phyloP scores from a whole-genome alignment of 2,113 vertebrate species.

The Phoxinus phoxinus region DNA sequence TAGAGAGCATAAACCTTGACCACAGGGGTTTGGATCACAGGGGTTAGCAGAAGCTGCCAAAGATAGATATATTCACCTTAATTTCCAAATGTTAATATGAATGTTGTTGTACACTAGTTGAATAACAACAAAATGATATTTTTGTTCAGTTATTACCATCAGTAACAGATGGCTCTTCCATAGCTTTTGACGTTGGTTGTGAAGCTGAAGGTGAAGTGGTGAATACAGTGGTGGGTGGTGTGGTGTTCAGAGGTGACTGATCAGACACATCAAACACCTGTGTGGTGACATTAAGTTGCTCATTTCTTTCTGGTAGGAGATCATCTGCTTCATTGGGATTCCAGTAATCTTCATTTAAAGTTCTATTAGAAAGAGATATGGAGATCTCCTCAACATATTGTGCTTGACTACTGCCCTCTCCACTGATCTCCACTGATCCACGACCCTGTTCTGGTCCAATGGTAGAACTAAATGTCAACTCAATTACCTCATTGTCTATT shows the following conservation, averaged over 20 bases:
- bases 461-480: conserved; percentile 70
- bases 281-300: background rate
- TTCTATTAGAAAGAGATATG: conserved; percentile 63
- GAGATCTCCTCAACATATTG: conserved; percentile 66
- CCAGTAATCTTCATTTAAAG: conserved; percentile 66
- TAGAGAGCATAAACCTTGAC: conserved; percentile 69
- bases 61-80: background rate
- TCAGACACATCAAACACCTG: conserved; percentile 7
- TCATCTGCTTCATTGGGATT: conserved; percentile 39
- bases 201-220: conserved; percentile 67
- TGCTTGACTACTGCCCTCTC: conserved; percentile 70
- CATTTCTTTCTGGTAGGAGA: conserved; percentile 8
- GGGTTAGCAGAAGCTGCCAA: conserved; percentile 53
- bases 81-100: background rate
- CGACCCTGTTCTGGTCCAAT: conserved; percentile 79
- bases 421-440: conserved; percentile 72
- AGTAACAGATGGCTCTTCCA: conserved; percentile 63
- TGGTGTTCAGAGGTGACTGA: conserved; percentile 42
- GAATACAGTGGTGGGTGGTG: conserved; percentile 61
- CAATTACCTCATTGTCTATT: conserved; percentile 73
- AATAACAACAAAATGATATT: background rate
- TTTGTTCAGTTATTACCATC: conserved; percentile 64
- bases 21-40: conserved; percentile 69
- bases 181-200: conserved; percentile 61
- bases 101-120: background rate